Conservation (phyloP, 2,888 invertebrate species). For the Hyles lineata region DNA sequence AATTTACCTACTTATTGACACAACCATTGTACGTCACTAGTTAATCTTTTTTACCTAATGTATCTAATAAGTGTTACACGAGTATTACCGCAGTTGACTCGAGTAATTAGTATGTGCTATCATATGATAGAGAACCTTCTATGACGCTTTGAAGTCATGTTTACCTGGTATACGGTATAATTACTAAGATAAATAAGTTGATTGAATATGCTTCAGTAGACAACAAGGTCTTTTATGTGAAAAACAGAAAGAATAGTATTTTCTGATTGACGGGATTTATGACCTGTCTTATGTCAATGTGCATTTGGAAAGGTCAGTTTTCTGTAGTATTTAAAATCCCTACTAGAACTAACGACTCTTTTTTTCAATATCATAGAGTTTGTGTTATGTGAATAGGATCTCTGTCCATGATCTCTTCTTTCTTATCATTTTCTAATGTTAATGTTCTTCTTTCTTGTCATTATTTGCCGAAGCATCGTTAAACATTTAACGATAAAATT, state of each 20-base stretch:
- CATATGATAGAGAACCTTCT: slow-evolving; percentile 36
- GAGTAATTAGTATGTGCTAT: slow-evolving; percentile 38
- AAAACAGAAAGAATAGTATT: background rate
- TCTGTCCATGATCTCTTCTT: too few species aligned
- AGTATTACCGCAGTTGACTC: slow-evolving; percentile 39
- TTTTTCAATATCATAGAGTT: too few species aligned
- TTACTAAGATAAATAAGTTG: background rate
- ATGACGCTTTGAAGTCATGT: slow-evolving; percentile 36
- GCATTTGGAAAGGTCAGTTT: too few species aligned
- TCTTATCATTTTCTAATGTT: too few species aligned
- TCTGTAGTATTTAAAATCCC: too few species aligned
- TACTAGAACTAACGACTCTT: too few species aligned
- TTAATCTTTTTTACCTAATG: slow-evolving; percentile 36
- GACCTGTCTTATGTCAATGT: too few species aligned
- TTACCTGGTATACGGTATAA: slow-evolving; percentile 28
- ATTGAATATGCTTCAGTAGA: background rate
- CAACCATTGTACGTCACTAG: background rate
- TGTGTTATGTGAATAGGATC: too few species aligned
- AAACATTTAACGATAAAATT: too few species aligned
- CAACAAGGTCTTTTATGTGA: background rate
- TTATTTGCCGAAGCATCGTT: too few species aligned
- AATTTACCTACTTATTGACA: background rate
- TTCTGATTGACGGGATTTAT: too few species aligned
- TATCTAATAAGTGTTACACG: slow-evolving; percentile 49
- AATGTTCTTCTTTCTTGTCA: too few species aligned